A percentile compares a stretch with the other conserved stretches of the same genome.
phyloP scores from a whole-genome alignment of 2,113 vertebrate species.

The Ellobius talpinus region DNA sequence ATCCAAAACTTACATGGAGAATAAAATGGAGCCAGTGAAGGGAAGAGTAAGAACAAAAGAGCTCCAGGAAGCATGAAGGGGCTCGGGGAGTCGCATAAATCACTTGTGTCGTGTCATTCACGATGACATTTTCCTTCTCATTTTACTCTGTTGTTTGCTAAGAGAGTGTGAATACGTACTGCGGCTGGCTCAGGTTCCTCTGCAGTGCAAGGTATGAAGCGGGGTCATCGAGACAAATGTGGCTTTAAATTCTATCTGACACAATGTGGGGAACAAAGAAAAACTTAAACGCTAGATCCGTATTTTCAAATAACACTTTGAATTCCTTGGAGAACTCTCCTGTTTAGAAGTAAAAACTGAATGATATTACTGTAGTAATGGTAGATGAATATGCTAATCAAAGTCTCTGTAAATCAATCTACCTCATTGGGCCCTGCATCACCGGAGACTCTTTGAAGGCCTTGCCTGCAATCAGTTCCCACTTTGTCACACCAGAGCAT shows the following conservation, averaged over 20 bases:
- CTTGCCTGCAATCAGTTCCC: neutral
- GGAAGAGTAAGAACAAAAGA: neutral
- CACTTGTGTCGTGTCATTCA: neutral
- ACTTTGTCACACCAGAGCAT: neutral
- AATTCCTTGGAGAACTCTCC: neutral
- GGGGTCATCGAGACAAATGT: slow-evolving; percentile 1
- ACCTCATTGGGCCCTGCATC: neutral
- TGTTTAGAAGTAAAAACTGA: neutral
- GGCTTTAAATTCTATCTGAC: neutral
- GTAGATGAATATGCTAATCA: neutral
- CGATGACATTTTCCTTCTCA: neutral
- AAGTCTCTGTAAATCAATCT: neutral
- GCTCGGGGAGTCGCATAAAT: neutral
- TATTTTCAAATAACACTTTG: slow-evolving; percentile 30
- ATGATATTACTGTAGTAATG: neutral
- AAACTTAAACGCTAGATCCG: neutral
- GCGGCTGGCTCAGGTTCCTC: neutral
- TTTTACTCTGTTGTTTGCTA: neutral
- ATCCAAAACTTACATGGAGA: neutral
- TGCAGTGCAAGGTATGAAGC: neutral
- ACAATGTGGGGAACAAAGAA: neutral
- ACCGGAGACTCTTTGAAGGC: neutral
- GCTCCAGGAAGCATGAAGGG: neutral
- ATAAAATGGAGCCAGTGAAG: neutral
- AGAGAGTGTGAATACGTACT: neutral